These are phyloP conservation scores for Aegotheles bennettii DNA, from an alignment of 2,113 vertebrate genomes.

Conservation along the genomic window DNA sequence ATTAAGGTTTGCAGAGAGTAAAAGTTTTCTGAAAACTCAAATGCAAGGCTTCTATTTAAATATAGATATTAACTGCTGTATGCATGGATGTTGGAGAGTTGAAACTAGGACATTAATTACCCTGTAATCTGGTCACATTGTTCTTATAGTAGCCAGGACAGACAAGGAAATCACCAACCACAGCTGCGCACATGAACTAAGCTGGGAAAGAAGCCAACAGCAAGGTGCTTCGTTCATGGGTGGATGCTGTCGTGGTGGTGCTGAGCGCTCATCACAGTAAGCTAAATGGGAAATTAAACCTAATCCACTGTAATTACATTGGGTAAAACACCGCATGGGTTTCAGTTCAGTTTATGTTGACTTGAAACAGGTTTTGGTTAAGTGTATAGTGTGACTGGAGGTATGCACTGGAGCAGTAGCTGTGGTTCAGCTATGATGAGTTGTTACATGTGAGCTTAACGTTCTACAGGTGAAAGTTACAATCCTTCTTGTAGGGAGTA, in stretches of 20 bases:
- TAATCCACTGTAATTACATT: background rate
- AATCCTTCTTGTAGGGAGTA: background rate
- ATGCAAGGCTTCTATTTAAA: background rate
- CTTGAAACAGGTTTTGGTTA: background rate
- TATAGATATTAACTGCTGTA: background rate
- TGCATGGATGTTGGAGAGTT: background rate
- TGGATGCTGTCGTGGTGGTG: background rate
- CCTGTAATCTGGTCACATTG: background rate
- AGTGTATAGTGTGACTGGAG: accelerated
- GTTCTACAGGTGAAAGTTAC: background rate
- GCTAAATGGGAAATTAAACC: background rate
- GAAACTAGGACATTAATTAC: background rate
- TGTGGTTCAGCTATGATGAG: background rate
- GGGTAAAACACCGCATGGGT: background rate
- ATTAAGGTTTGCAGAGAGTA: background rate
- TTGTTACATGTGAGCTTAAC: background rate
- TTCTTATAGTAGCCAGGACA: background rate
- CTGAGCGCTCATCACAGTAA: accelerated
- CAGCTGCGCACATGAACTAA: accelerated
- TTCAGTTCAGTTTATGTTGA: background rate
- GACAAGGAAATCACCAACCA: background rate
- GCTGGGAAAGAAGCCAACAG: background rate
- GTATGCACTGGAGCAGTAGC: accelerated
- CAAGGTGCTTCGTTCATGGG: accelerated
- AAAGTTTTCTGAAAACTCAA: background rate